A percentile compares a stretch with the other conserved stretches of the same genome.
phyloP scores from a whole-genome alignment of 1,140 invertebrate genomes.

The Lithobius niger region DNA sequence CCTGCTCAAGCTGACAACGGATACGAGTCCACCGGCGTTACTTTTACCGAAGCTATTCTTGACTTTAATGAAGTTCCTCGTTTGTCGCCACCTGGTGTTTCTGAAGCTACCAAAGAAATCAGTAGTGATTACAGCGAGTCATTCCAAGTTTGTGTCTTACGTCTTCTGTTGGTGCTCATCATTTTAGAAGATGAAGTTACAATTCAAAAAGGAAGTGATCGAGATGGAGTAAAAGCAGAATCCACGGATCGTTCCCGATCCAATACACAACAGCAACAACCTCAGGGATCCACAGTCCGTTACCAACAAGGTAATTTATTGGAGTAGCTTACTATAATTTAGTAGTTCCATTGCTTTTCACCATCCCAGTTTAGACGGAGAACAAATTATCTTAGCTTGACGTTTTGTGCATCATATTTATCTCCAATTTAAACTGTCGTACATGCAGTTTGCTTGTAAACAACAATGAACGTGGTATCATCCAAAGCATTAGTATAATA shows the following conservation, averaged over 20 bases:
- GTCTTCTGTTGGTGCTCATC: conserved; percentile 56
- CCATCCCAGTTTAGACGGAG: too few species aligned
- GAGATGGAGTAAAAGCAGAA: neutral
- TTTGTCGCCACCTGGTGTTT: neutral
- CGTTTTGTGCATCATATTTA: too few species aligned
- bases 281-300: neutral
- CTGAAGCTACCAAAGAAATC: conserved; percentile 34
- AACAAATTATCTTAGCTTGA: too few species aligned
- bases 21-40: conserved; percentile 21
- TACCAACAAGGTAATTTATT: conserved; percentile 32
- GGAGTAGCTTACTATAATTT: too few species aligned
- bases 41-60: conserved; percentile 70
- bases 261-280: neutral
- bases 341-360: too few species aligned
- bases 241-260: neutral
- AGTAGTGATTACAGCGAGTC: conserved; percentile 54
- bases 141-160: conserved; percentile 59
- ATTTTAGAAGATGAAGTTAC: conserved; percentile 58
- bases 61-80: conserved; percentile 53
- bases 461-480: too few species aligned
- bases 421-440: too few species aligned
- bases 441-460: too few species aligned
- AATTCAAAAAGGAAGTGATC: conserved; percentile 34
- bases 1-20: conserved; percentile 19
- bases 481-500: too few species aligned